Conservation (phyloP, 1,140 invertebrate species). For the Cherax destructor region DNA sequence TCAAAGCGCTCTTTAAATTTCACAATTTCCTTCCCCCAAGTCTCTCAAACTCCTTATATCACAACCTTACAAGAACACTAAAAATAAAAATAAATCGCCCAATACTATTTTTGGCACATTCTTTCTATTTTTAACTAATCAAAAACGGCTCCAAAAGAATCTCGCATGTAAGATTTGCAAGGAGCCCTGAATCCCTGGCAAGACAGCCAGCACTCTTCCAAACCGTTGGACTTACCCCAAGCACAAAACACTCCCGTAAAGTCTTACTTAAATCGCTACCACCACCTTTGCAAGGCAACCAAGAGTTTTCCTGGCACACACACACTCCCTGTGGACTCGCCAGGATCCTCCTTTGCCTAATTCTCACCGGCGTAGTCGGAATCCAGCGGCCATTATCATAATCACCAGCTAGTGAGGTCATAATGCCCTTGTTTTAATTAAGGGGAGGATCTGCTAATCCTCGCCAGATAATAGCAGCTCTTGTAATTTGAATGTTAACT, state of each 20-base stretch:
- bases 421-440: slow-evolving; percentile 65
- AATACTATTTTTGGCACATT: too few relatives aligned
- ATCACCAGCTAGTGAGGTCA: slow-evolving; percentile 47
- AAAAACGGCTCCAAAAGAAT: too few relatives aligned
- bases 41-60: too few relatives aligned
- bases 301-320: neutral
- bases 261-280: neutral
- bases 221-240: neutral
- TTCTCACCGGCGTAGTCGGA: slow-evolving; percentile 3
- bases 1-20: too few relatives aligned
- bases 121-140: too few relatives aligned
- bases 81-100: too few relatives aligned
- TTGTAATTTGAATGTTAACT: slow-evolving; percentile 58
- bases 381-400: slow-evolving; percentile 56
- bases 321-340: neutral
- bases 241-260: neutral
- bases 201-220: too few relatives aligned
- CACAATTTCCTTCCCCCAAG: too few relatives aligned
- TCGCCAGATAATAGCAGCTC: slow-evolving; percentile 41
- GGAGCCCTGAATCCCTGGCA: neutral
- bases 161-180: too few relatives aligned
- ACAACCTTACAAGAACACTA: too few relatives aligned
- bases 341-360: neutral
- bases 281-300: neutral
- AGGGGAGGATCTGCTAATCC: slow-evolving; percentile 48